Evolutionary conservation across 2,113 vertebrate genomes (phyloP).

Genomic region (Xiphophorus couchianus): DNA sequence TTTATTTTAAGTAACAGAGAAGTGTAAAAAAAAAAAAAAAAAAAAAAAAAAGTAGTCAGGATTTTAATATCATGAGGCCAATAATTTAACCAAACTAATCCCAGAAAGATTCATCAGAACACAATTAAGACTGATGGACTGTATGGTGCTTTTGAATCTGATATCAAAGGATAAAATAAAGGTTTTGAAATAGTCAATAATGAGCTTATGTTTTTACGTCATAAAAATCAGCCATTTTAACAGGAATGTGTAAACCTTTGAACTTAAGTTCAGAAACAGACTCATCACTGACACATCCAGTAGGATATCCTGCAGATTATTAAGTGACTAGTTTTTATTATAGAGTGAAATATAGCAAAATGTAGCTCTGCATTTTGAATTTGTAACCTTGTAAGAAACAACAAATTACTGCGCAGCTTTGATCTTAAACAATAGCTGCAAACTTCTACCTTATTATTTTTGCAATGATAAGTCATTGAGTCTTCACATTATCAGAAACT

Average conservation of each 20-base stretch:
- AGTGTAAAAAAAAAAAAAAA: too few relatives aligned
- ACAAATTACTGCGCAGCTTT: neutral
- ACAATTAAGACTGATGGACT: too few relatives aligned
- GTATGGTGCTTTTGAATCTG: too few relatives aligned
- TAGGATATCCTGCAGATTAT: constrained; percentile 6
- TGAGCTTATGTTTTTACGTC: neutral
- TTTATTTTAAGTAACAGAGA: neutral
- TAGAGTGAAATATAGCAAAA: neutral
- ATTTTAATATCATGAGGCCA: too few relatives aligned
- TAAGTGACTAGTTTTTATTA: neutral
- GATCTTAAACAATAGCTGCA: neutral
- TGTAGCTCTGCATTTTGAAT: neutral
- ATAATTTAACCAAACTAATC: too few relatives aligned
- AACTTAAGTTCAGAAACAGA: constrained; percentile 5
- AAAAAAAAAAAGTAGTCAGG: too few relatives aligned
- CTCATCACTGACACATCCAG: constrained; percentile 3
- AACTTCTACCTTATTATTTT: neutral
- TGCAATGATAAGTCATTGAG: neutral
- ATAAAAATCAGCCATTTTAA: neutral
- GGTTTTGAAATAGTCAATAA: neutral
- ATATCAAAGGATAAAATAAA: neutral
- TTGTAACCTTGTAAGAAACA: neutral
- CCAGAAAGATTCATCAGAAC: too few relatives aligned
- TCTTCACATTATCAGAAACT: neutral
- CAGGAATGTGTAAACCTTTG: neutral